Conservation (phyloP, 2,113 vertebrate species). For the Peucedramus taeniatus region DNA sequence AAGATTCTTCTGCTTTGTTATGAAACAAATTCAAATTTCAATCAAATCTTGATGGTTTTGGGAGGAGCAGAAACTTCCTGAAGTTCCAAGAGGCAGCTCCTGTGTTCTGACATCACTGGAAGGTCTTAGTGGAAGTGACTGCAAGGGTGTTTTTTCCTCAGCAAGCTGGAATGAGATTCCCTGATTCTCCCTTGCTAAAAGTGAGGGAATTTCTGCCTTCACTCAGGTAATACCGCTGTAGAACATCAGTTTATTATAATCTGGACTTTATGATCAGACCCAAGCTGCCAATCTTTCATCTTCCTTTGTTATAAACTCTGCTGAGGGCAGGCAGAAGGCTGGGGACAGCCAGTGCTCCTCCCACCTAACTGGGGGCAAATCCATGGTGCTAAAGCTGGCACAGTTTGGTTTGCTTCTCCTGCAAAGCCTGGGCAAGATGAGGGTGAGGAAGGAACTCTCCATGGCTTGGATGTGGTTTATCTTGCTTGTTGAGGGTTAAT, state of each 20-base stretch:
- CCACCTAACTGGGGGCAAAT: not conserved
- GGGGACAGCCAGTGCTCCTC: not conserved
- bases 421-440: not conserved
- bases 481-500: not conserved
- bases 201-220: not conserved
- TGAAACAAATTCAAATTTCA: not conserved
- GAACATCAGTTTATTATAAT: not conserved
- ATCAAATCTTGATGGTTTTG: not conserved
- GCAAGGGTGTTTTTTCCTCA: not conserved
- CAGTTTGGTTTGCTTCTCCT: not conserved
- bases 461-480: not conserved
- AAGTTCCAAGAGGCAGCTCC: not conserved
- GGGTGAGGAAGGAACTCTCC: not conserved
- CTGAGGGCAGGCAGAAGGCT: not conserved
- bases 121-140: not conserved
- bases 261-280: rapidly evolving
- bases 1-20: not conserved
- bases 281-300: not conserved
- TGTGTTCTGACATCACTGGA: not conserved
- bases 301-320: not conserved
- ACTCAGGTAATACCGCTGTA: not conserved
- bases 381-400: rapidly evolving
- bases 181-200: not conserved
- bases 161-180: not conserved
- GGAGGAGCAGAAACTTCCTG: not conserved